Evolutionary conservation across 2,888 invertebrate species (phyloP), one percentile per base, ranked within the genome.

Genomic region (Galerucella pusilla): DNA sequence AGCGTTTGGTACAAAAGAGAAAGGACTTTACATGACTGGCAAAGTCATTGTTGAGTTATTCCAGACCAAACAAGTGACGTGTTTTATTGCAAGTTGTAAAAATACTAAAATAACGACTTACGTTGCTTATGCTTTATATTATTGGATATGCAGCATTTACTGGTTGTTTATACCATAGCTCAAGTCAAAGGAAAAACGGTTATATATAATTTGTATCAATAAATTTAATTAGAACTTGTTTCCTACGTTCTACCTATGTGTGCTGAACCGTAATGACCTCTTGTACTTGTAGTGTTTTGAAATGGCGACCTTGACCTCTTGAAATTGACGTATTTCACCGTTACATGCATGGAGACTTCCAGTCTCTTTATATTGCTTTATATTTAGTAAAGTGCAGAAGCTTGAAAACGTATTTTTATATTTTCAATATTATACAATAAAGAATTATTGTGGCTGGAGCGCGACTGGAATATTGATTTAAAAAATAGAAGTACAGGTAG

Each of bases 261-360:
- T 54, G 25, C 42, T 83, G 84, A 83, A 85, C 85, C 81, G 80
- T 78, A 85, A 84, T 85, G 85, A 86, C 85, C 85, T 68, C 68
- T 25, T 25, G 57, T 66, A 10, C 68, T 25, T 25, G 57, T 66
- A 10, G 64, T 70, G 82, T 85, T 85, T 85, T 86, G 83, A 84
- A 86, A 85, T 81, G 76, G 77, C 80, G 85, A 69, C 86, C 86
- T 86, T 85, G 86, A 85, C 85, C 85, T 80, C 77, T 59, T 45
- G 52, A 35, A 28, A 12, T 63, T 73, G 68, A 61, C 68, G 46
- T 66, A 60, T 67, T 16, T 35, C 46, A 45, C 46, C 46, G 64
- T 65, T 65, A 46, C 4, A 14, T 11, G 14, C 7, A 10, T 61
- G 28, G 14, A 61, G 28, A 12, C 46, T 59, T 14, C 9, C 16